Evolutionary conservation across 2,797 vertebrate genomes (phyloP).

Genomic region (Fringilla coelebs): DNA sequence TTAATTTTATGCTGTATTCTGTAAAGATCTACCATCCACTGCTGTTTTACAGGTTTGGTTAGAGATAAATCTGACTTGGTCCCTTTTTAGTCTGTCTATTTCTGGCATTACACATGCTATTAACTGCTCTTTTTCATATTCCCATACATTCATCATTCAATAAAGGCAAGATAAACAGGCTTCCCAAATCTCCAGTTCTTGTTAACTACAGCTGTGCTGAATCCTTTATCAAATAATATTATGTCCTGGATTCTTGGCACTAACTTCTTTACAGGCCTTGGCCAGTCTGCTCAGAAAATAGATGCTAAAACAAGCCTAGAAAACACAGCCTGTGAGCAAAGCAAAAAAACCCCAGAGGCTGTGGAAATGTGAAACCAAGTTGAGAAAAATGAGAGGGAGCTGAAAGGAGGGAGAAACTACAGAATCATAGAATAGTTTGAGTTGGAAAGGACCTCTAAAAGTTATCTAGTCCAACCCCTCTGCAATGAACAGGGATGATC

Average conservation of each 20-base stretch:
- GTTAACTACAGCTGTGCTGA: not conserved
- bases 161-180: not conserved
- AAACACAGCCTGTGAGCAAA: not conserved
- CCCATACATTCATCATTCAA: not conserved
- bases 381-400: not conserved
- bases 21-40: not conserved
- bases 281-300: not conserved
- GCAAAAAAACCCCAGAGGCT: not conserved
- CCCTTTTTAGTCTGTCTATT: not conserved
- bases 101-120: not conserved
- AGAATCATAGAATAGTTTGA: not conserved
- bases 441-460: not conserved
- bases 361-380: not conserved
- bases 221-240: not conserved
- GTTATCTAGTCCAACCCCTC: not conserved
- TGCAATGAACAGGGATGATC: not conserved
- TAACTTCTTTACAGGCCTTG: not conserved
- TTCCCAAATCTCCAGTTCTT: not conserved
- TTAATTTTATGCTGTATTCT: not conserved
- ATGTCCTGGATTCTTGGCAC: not conserved
- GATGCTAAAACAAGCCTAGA: not conserved
- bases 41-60: not conserved
- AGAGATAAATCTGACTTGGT: not conserved
- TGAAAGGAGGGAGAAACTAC: not conserved
- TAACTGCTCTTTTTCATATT: not conserved